Conservation (phyloP, 1,140 invertebrate species). For the Ylistrum balloti region DNA sequence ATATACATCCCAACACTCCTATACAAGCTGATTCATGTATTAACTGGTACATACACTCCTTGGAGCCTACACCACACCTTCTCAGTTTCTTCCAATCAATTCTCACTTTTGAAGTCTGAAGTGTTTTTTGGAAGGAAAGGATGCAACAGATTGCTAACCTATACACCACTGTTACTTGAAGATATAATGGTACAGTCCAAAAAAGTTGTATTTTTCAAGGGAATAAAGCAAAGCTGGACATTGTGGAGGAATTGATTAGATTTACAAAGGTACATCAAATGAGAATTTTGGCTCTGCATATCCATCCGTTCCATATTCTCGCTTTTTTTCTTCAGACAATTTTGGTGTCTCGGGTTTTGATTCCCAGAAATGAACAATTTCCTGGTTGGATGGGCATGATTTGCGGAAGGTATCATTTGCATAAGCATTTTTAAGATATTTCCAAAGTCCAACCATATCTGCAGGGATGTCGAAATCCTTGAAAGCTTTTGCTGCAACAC, state of each 20-base stretch:
- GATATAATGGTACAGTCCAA: not conserved
- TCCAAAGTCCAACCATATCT: constrained; percentile 84
- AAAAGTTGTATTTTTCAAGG: constrained; percentile 4
- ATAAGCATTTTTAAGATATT: constrained; percentile 86
- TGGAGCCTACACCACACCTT: not conserved
- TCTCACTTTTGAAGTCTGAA: no score
- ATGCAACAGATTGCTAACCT: not conserved
- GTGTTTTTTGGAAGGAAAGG: no score
- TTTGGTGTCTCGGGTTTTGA: constrained; percentile 83
- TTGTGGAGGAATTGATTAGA: not conserved
- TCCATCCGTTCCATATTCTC: constrained; percentile 72
- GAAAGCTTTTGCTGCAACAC: constrained; percentile 84
- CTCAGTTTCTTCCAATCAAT: not conserved
- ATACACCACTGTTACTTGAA: not conserved
- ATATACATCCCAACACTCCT: not conserved
- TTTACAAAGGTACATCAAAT: constrained; percentile 64
- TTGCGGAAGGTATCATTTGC: constrained; percentile 84
- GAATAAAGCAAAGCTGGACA: not conserved
- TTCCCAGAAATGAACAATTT: constrained; percentile 86
- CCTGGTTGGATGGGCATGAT: constrained; percentile 86
- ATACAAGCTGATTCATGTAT: not conserved
- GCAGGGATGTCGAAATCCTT: constrained; percentile 85
- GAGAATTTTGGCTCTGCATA: constrained; percentile 70
- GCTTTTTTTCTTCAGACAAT: constrained; percentile 78
- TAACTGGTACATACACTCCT: no score